Conservation (phyloP, 2,888 invertebrate species). For the Cryptocheilus praepositus region DNA sequence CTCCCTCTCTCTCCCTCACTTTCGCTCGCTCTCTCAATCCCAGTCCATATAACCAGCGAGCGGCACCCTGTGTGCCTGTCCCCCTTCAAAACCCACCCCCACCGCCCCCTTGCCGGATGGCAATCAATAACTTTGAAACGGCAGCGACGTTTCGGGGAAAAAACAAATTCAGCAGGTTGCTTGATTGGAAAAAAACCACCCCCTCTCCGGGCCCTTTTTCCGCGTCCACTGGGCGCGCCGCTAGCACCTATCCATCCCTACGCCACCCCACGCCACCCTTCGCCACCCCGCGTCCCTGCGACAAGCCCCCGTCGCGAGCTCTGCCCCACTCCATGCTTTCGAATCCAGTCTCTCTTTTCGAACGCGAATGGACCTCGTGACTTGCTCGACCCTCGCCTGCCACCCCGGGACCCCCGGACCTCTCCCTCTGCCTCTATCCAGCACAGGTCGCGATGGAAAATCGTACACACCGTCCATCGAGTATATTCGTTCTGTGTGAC, state of each 20-base stretch:
- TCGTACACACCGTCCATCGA: slow-evolving; percentile 42
- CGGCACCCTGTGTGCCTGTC: neutral
- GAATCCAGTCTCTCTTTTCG: slow-evolving; percentile 38
- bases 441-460: slow-evolving; percentile 44
- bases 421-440: slow-evolving; percentile 16
- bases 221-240: slow-evolving; percentile 4
- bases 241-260: slow-evolving; percentile 5
- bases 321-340: neutral
- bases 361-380: slow-evolving; percentile 35
- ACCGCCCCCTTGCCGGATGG: slow-evolving; percentile 44
- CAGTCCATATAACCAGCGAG: too few relatives aligned
- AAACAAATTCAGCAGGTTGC: slow-evolving; percentile 67
- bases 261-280: neutral
- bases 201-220: slow-evolving; percentile 18
- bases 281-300: neutral
- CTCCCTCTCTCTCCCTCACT: slow-evolving; percentile 33
- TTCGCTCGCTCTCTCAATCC: slow-evolving; percentile 9
- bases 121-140: slow-evolving; percentile 69
- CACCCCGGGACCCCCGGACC: slow-evolving; percentile 24
- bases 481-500: slow-evolving; percentile 39
- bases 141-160: slow-evolving; percentile 65
- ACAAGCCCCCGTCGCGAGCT: slow-evolving; percentile 35
- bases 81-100: slow-evolving; percentile 13
- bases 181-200: slow-evolving; percentile 62
- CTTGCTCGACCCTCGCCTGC: slow-evolving; percentile 41